These are phyloP conservation scores for Eudyptes chrysolophus DNA, from an alignment of 2,113 vertebrate species.

Conservation along the genomic window DNA sequence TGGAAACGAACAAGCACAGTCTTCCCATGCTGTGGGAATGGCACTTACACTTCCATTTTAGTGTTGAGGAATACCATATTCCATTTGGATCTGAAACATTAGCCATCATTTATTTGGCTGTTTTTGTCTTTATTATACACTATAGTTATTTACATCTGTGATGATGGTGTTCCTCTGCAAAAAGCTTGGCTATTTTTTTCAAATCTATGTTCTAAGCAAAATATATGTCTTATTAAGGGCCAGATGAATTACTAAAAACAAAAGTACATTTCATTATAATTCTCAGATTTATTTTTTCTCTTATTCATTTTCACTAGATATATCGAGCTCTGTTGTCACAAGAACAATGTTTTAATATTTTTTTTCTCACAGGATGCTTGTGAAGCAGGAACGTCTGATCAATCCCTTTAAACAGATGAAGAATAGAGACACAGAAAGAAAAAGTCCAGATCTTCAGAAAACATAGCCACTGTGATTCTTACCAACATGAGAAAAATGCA, in stretches of 20 bases:
- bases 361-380: background rate
- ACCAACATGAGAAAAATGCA: background rate
- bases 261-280: background rate
- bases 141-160: background rate
- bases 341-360: background rate
- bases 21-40: background rate
- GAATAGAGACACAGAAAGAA: background rate
- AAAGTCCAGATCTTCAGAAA: background rate
- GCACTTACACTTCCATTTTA: background rate
- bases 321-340: background rate
- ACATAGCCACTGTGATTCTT: background rate
- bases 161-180: background rate
- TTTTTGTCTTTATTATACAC: background rate
- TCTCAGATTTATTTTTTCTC: background rate
- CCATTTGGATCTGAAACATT: background rate
- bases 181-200: background rate
- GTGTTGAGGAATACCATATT: background rate
- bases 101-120: background rate
- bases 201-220: background rate
- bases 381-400: background rate
- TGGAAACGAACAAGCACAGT: constrained; percentile 30
- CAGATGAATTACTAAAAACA: background rate
- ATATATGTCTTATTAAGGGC: background rate
- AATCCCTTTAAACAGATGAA: background rate
- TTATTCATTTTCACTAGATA: background rate